Conservation (phyloP, 2,113 vertebrate genomes). For the Cephalopholis sonnerati region DNA sequence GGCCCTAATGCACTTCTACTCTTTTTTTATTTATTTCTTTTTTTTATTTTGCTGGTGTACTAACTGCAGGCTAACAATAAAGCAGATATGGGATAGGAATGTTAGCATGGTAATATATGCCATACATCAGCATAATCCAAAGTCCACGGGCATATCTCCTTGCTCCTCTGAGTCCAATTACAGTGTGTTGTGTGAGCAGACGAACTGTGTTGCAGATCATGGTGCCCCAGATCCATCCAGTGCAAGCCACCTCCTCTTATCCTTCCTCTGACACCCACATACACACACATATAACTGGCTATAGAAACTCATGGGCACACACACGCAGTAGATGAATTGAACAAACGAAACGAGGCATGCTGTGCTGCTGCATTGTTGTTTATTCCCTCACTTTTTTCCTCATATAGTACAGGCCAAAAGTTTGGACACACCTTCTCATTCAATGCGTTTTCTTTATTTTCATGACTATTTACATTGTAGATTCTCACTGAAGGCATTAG, state of each 20-base stretch:
- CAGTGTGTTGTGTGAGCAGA: conserved; percentile 63
- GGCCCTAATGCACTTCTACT: not conserved
- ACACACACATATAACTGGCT: conserved; percentile 13
- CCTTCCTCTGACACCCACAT: conserved; percentile 40
- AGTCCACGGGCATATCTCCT: conserved; percentile 48
- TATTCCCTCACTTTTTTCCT: conserved; percentile 10
- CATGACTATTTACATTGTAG: too few relatives aligned
- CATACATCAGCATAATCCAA: conserved; percentile 67
- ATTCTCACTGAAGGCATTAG: too few relatives aligned
- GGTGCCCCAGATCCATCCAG: conserved; percentile 41
- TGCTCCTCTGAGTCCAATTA: conserved; percentile 78
- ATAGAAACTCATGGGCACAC: conserved; percentile 5
- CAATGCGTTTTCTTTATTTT: too few relatives aligned
- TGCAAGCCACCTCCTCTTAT: conserved; percentile 35
- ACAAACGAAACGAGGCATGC: conserved; percentile 37
- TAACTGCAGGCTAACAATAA: conserved; percentile 1
- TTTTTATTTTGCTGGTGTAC: not conserved
- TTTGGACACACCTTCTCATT: too few relatives aligned
- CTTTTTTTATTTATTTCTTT: not conserved
- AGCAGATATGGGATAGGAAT: conserved; percentile 32
- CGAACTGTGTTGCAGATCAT: conserved; percentile 53
- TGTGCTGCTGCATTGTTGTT: conserved; percentile 42
- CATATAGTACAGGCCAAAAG: too few relatives aligned
- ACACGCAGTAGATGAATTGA: conserved; percentile 31
- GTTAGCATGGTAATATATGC: conserved; percentile 47